Base-by-base conservation (phyloP, 1,140 invertebrate genomes). In the Neuroterus valhalla region DNA sequence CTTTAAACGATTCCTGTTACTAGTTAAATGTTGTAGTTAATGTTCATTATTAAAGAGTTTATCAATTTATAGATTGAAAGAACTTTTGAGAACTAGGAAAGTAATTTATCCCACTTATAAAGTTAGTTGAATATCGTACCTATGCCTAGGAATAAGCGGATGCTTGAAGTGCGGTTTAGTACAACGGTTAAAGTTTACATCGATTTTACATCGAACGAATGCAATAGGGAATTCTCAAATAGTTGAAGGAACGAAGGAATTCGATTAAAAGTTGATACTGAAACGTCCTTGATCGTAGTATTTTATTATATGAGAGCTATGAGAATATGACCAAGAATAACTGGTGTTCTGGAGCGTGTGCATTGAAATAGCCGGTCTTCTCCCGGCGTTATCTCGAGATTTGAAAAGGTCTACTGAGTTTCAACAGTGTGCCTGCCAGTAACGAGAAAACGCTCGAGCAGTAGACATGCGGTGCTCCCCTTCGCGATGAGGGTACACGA, bases 391-490 rank as follows among this genome's bases (percentile, higher is more conserved):
- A 45, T 72, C 70, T 71, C 26, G 70, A 55, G 11, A 62, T 71
- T 55, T 55, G 10, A 71, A 71, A 71, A 71, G 43, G 70, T 44
- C 46, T 50, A 26, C 69, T 19, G 48, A 62, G 55, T 31, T 62
- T 62, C 23, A 43, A 55, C 46, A 31, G 67, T 26, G 67, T 45
- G 67, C 23, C n/a, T 15, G 42, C 31, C 26, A 43, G 69, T 44
- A 72, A 72, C 55, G 55, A 66, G 70, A 72, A 52, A 62, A 66
- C 55, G 42, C 31, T 69, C 43, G 45, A 14, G 23, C 26, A n/a
- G 23, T 62, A 31, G 23, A 62, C 31, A 23, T 62, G 55, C 23
- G 55, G 55, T 62, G 31, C 26, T 62, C 55, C 55, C 55, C 26
- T 38, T 62, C 55, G 14, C n/a, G 14, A 62, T 26, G 55, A 62